A percentile compares a stretch with the other conserved stretches of the same genome.
Evolutionary conservation across 2,888 invertebrate species (phyloP).

Genomic region (Nephrotoma guestfalica): DNA sequence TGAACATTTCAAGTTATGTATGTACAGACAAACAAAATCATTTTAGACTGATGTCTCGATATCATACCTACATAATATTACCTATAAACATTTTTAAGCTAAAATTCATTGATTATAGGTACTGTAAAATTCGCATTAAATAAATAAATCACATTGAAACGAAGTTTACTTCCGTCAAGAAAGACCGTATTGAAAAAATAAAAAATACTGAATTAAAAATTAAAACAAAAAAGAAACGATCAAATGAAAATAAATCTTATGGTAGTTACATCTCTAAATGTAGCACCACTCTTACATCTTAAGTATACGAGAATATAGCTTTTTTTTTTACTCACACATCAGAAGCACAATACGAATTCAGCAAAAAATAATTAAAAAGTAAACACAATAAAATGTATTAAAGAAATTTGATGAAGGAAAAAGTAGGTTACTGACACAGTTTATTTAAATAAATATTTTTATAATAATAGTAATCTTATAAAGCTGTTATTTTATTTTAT

Average conservation of each 20-base stretch:
- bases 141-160: neutral
- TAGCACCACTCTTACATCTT: neutral
- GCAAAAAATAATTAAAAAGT: neutral
- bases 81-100: neutral
- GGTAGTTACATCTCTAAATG: neutral
- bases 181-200: neutral
- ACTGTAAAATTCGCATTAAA: neutral
- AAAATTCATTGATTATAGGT: neutral
- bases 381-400: neutral
- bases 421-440: conserved; percentile 3
- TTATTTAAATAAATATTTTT: neutral
- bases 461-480: neutral
- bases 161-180: neutral
- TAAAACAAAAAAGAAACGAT: neutral
- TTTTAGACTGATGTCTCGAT: neutral
- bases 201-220: neutral
- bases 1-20: too few relatives aligned
- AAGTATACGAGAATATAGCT: neutral
- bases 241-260: neutral
- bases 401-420: conserved; percentile 2
- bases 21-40: neutral
- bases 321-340: neutral
- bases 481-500: neutral
- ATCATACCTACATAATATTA: neutral
- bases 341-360: neutral